phyloP scores from a whole-genome alignment of 2,888 invertebrate genomes.

The Gortyna flavago region DNA sequence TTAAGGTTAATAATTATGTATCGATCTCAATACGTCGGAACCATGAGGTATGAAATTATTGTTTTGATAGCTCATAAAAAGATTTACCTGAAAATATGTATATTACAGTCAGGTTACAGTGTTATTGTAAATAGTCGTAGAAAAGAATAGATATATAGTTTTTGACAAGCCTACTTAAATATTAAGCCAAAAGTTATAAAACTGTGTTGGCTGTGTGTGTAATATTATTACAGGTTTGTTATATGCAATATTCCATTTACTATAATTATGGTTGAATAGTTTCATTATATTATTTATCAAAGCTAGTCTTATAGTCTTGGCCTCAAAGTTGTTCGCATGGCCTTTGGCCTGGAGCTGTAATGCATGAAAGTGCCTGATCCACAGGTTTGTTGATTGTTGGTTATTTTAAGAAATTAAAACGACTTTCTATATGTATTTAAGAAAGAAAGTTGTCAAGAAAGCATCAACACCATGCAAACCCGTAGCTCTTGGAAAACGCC shows the following conservation, averaged over 20 bases:
- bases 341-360: not conserved
- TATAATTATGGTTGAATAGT: conserved; percentile 3
- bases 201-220: conserved; percentile 54
- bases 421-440: not conserved
- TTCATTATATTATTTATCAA: conserved; percentile 12
- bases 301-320: conserved; percentile 36
- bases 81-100: conserved; percentile 36
- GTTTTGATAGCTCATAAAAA: conserved; percentile 31
- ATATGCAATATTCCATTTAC: conserved; percentile 43
- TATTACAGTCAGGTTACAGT: conserved; percentile 28
- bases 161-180: conserved; percentile 46
- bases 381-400: not conserved
- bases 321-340: conserved; percentile 1
- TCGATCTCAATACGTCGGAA: conserved; percentile 60
- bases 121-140: conserved; percentile 44
- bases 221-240: conserved; percentile 33
- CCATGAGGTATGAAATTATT: conserved; percentile 30
- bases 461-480: not conserved
- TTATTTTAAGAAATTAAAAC: not conserved
- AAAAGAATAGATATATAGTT: conserved; percentile 25
- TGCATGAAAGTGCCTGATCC: not conserved
- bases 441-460: not conserved
- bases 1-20: conserved; percentile 40
- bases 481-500: not conserved
- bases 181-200: conserved; percentile 50